Evolutionary conservation across 2,113 vertebrate species (phyloP).

Genomic region (Daphoenositta chrysoptera): DNA sequence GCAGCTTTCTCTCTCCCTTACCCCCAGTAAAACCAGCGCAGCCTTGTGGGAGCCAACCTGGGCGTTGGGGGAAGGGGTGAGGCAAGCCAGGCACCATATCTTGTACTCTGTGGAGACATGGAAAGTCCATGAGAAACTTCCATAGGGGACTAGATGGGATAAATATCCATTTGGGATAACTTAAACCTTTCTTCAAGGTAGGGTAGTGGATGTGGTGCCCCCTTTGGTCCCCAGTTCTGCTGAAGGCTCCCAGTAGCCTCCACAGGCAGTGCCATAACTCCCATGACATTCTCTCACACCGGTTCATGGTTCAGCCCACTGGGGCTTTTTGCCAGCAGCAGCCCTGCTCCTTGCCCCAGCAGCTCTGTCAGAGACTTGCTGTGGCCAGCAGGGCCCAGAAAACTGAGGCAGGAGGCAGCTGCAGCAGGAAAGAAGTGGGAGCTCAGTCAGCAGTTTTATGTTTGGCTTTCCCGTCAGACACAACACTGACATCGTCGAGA

Average conservation of each 20-base stretch:
- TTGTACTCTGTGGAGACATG: background rate
- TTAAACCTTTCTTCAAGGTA: background rate
- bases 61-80: background rate
- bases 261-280: fast-evolving
- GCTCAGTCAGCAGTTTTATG: slow-evolving; percentile 48
- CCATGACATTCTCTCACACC: fast-evolving
- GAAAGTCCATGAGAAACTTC: background rate
- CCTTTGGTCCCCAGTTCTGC: fast-evolving
- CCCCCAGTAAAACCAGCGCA: background rate
- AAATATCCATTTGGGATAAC: background rate
- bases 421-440: background rate
- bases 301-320: fast-evolving
- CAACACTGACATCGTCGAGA: background rate
- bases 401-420: background rate
- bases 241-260: background rate
- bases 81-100: background rate
- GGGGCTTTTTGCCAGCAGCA: background rate
- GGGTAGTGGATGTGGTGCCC: background rate
- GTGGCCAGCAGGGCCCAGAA: background rate
- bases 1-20: background rate
- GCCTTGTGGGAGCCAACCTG: background rate
- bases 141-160: background rate
- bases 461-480: slow-evolving; percentile 47
- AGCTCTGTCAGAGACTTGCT: background rate
- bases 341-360: background rate